Base-by-base conservation (phyloP, 23 tunicate species). In the Aplidium turbinatum region DNA sequence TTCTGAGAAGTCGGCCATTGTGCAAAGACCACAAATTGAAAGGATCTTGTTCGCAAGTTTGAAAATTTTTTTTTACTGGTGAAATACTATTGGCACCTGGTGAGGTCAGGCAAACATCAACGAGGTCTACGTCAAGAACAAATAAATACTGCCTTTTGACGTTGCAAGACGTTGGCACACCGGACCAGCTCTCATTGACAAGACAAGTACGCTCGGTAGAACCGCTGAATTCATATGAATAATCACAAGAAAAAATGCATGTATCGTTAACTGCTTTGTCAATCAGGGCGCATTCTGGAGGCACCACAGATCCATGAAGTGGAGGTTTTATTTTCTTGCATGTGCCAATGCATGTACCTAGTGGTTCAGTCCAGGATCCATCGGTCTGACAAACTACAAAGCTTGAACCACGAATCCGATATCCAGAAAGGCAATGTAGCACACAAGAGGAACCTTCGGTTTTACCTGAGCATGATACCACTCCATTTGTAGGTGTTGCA, bases 311-410 rank as follows among this genome's bases (percentile, higher is more conserved):
- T 2, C 48, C 86, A 38, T 70, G 32, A 0, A 40, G 39, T 6
- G 78, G 78, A 53, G 35, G 20, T 4, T 16, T 35, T 22, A 47
- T 29, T 33, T 58, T 81, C 35, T 62, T 35, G 58, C 86, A 81
- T 1, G 66, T 58, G 28, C 46, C 40, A 20, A 27, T 47, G 32
- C 86, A 81, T n/a, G 39, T 54, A 0, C 86, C 86, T 7, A 81
- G 16, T 19, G 78, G 62, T 34, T 81, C 86, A 22, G 81, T 58
- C 86, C 86, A 81, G 16, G 57, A 26, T 1, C 78, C 86, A 28
- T 68, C 76, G 27, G 22, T 19, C n/a, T 45, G 68, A 39, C 86
- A 81, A 23, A 61, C 46, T 4, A 72, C 78, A 33, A 35, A 70
- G 1, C 78, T 30, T 0, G 77, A 22, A 9, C 71, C 78, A 9